Evolutionary conservation across 2,888 invertebrate species (phyloP).

Genomic region (Apamea monoglypha): DNA sequence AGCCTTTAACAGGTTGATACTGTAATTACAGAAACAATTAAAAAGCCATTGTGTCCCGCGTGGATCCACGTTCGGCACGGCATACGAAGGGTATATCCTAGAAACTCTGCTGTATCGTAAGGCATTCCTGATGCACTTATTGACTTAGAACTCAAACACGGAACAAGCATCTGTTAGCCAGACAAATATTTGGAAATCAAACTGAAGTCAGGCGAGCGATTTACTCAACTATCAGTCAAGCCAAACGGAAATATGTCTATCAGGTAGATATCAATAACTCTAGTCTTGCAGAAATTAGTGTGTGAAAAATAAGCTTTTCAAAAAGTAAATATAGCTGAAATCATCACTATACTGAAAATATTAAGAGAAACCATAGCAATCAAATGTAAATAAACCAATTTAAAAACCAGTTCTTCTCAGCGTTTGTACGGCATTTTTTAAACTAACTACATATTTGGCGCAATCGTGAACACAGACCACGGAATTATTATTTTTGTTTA

Average conservation of each 20-base stretch:
- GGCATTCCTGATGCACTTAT: not conserved
- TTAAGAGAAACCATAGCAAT: not conserved
- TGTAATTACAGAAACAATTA: not conserved
- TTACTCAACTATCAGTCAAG: conserved; percentile 7
- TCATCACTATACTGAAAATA: not conserved
- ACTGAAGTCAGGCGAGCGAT: not conserved
- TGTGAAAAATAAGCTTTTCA: not conserved
- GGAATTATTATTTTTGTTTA: not conserved
- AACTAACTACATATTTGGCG: not conserved
- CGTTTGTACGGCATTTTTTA: no score
- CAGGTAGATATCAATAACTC: no score
- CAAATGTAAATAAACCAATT: not conserved
- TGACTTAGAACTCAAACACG: not conserved
- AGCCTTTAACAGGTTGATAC: not conserved
- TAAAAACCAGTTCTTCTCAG: no score
- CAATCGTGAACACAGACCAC: not conserved
- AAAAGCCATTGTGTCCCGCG: not conserved
- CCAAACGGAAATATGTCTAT: not conserved
- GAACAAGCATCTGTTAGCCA: not conserved
- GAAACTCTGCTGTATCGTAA: not conserved
- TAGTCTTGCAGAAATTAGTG: no score
- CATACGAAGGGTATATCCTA: not conserved
- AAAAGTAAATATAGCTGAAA: no score
- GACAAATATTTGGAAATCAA: conserved; percentile 33
- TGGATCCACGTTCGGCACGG: not conserved